These are phyloP conservation scores for Pollicipes pollicipes DNA, from an alignment of 1,140 invertebrate genomes.

Conservation along the genomic window DNA sequence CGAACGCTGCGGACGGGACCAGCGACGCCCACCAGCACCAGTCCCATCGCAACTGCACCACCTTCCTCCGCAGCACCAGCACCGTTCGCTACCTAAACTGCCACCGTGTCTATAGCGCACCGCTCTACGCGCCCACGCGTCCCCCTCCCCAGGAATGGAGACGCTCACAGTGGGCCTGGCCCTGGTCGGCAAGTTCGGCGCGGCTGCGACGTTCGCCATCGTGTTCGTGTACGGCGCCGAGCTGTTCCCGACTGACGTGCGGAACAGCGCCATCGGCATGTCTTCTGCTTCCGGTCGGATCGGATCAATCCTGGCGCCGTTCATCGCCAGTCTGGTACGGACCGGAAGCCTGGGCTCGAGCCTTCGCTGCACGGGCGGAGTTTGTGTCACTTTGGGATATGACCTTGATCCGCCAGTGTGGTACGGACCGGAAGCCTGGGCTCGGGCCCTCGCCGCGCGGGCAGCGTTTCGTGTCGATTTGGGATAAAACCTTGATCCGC, in stretches of 20 bases:
- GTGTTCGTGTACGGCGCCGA: slow-evolving; percentile 79
- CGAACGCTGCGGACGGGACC: too few relatives aligned
- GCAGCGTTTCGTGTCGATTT: too few relatives aligned
- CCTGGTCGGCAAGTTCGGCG: slow-evolving; percentile 65
- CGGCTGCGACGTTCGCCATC: slow-evolving; percentile 63
- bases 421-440: not conserved
- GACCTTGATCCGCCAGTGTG: not conserved
- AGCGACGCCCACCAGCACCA: too few relatives aligned
- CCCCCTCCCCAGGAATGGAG: not conserved
- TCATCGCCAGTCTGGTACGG: slow-evolving; percentile 14
- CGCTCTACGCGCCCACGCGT: too few relatives aligned
- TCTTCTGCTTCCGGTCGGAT: slow-evolving; percentile 17
- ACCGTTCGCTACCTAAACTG: too few relatives aligned
- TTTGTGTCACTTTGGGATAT: not conserved
- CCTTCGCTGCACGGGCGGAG: not conserved
- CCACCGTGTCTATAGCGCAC: too few relatives aligned
- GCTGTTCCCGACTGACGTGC: slow-evolving; percentile 49
- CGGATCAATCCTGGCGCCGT: slow-evolving; percentile 16
- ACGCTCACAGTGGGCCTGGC: slow-evolving; percentile 35
- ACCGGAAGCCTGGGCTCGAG: too few relatives aligned
- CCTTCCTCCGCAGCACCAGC: too few relatives aligned
- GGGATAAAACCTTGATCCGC: too few relatives aligned
- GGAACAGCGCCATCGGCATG: slow-evolving; percentile 16
- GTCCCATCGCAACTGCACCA: too few relatives aligned
- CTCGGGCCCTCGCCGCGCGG: too few relatives aligned